A percentile compares a stretch with the other conserved stretches of the same genome.
Conservation (phyloP, 2,113 vertebrate genomes). For the Heterocephalus glaber region DNA sequence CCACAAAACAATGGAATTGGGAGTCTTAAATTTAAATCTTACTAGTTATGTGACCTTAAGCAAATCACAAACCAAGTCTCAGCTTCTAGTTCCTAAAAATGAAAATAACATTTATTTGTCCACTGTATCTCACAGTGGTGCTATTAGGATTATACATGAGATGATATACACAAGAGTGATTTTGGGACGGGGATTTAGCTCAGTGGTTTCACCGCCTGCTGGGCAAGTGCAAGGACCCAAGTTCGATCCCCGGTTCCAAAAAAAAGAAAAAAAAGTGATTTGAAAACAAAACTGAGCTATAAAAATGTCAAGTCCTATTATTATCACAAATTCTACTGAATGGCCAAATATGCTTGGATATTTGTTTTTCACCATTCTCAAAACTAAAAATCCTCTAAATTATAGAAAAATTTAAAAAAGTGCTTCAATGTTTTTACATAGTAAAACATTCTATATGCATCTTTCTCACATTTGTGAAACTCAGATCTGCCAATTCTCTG, state of each 20-base stretch:
- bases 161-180: neutral
- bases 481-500: neutral
- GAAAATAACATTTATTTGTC: neutral
- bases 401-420: neutral
- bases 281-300: constrained; percentile 38
- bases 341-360: neutral
- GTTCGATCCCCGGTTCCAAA: no score
- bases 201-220: no score
- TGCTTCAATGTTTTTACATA: neutral
- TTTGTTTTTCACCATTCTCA: neutral
- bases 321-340: neutral
- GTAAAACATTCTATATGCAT: neutral
- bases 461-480: neutral
- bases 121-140: neutral
- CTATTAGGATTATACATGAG: neutral
- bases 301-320: constrained; percentile 15
- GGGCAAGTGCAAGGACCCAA: no score
- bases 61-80: neutral
- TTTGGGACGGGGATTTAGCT: no score
- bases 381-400: constrained; percentile 12
- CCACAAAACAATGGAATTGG: neutral
- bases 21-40: constrained; percentile 23
- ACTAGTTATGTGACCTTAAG: neutral
- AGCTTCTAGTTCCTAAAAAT: neutral
- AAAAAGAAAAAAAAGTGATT: neutral